Conservation (phyloP, 2,113 vertebrate genomes). For the Bos javanicus region DNA sequence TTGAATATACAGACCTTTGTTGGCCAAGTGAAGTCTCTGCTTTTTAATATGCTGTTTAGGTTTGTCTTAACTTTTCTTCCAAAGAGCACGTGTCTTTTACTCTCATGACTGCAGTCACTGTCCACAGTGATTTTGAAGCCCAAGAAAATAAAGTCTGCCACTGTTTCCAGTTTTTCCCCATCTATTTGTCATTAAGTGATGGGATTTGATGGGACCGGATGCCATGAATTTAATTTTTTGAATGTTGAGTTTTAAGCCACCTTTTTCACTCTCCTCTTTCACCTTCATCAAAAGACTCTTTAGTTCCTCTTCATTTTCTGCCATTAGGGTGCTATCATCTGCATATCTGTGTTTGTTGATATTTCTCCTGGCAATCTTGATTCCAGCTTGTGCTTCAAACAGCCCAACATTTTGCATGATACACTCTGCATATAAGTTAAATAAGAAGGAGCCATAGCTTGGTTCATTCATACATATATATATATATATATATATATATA, state of each 20-base stretch:
- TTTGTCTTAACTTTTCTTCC: not conserved
- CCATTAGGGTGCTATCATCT: not conserved
- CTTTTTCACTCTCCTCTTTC: not conserved
- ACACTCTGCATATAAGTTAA: not conserved
- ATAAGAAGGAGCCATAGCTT: not conserved
- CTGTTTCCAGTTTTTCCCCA: not conserved
- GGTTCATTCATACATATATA: not conserved
- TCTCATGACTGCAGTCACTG: not conserved
- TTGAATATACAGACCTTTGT: not conserved
- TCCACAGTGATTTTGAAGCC: not conserved
- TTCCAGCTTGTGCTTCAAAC: not conserved
- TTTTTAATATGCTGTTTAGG: not conserved
- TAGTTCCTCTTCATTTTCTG: not conserved
- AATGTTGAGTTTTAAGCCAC: not conserved
- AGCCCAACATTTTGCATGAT: not conserved
- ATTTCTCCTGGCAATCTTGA: not conserved
- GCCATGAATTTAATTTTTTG: not conserved
- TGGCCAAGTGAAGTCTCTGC: not conserved
- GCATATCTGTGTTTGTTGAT: not conserved
- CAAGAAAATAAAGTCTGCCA: not conserved
- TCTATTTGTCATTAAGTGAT: not conserved
- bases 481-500: not conserved
- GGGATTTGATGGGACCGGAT: not conserved
- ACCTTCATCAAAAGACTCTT: not conserved
- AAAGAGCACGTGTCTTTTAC: not conserved